Conservation (phyloP, 2,797 vertebrate genomes). For the Benthosema pterotum region DNA sequence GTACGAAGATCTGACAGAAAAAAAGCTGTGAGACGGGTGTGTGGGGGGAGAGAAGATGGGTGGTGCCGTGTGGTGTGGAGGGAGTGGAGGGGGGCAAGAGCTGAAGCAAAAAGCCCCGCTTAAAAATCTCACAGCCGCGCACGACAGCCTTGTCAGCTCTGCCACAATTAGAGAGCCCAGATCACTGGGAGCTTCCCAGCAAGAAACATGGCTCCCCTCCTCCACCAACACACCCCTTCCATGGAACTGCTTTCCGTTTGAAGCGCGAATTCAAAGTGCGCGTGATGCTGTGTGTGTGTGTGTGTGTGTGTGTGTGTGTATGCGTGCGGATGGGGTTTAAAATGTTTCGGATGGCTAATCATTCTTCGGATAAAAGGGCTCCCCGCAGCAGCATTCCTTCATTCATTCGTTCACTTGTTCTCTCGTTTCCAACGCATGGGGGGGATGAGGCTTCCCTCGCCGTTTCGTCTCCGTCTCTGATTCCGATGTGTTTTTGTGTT, state of each 20-base stretch:
- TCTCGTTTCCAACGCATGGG: slow-evolving; percentile 69
- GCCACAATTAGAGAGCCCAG: slow-evolving; percentile 77
- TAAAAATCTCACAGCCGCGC: slow-evolving; percentile 70
- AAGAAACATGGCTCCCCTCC: slow-evolving; percentile 62
- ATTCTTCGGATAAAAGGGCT: slow-evolving; percentile 79
- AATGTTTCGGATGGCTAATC: slow-evolving; percentile 78
- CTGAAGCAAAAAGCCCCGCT: slow-evolving; percentile 61
- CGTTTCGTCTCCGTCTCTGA: slow-evolving; percentile 68
- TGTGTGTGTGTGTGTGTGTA: background rate
- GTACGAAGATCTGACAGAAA: slow-evolving; percentile 70
- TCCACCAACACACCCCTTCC: slow-evolving; percentile 51
- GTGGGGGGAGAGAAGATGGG: background rate
- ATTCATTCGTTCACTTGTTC: slow-evolving; percentile 43
- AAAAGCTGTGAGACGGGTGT: too few relatives aligned
- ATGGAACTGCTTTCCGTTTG: slow-evolving; percentile 68
- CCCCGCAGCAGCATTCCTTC: too few relatives aligned
- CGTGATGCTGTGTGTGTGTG: background rate
- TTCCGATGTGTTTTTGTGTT: slow-evolving; percentile 74
- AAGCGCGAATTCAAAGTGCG: slow-evolving; percentile 69
- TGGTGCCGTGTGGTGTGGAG: background rate
- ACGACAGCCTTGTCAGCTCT: slow-evolving; percentile 67
- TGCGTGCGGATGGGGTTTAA: slow-evolving; percentile 57
- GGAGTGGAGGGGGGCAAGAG: slow-evolving; percentile 51
- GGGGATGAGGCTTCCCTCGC: slow-evolving; percentile 76
- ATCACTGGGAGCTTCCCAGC: slow-evolving; percentile 73